A percentile compares a stretch with the other conserved stretches of the same genome.
These are phyloP conservation scores for Spinus olivaceus DNA, from an alignment of 2,797 vertebrate species.

Conservation along the genomic window DNA sequence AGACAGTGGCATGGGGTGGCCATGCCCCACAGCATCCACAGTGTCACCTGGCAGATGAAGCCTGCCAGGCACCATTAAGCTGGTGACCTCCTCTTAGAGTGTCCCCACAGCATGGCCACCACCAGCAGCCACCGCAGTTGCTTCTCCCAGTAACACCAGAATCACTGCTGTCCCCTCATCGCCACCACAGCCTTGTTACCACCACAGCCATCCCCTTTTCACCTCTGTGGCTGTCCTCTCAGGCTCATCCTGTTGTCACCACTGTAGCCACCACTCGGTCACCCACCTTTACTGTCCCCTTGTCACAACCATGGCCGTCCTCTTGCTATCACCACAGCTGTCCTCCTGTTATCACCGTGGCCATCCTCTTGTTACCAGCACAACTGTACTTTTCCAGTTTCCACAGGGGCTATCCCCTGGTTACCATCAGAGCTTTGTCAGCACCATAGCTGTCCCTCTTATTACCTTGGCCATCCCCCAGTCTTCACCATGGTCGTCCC, in stretches of 20 bases:
- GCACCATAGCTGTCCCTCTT: not conserved
- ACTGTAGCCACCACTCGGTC: not conserved
- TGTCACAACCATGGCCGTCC: not conserved
- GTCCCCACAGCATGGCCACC: not conserved
- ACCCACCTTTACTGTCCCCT: not conserved
- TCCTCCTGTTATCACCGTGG: not conserved
- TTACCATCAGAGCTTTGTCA: not conserved
- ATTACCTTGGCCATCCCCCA: not conserved
- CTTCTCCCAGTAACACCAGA: not conserved
- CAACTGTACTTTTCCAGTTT: not conserved
- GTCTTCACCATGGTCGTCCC: not conserved
- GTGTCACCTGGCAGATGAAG: not conserved
- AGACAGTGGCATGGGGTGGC: not conserved
- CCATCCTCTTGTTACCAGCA: not conserved
- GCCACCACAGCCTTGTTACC: not conserved
- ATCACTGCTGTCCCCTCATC: not conserved
- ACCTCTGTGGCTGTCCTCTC: not conserved
- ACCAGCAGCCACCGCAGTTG: not conserved
- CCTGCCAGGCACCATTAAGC: not conserved
- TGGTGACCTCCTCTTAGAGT: no score
- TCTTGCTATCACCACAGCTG: not conserved
- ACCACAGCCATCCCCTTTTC: fast-evolving
- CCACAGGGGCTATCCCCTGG: not conserved
- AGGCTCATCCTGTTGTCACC: not conserved
- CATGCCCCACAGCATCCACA: no score